Evolutionary conservation across 2,113 vertebrate genomes (phyloP).

Genomic region (Python bivittatus): DNA sequence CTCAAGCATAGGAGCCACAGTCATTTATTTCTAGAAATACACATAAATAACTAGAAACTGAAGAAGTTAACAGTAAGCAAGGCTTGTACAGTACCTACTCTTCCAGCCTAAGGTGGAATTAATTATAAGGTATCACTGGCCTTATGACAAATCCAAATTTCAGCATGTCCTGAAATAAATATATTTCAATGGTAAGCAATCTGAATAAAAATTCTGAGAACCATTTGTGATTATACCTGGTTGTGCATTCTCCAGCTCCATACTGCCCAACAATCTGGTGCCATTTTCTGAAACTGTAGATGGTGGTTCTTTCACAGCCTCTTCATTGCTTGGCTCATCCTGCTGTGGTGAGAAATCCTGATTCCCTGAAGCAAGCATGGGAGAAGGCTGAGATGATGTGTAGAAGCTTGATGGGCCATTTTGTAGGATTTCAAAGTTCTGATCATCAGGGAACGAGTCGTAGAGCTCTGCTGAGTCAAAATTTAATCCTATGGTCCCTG

Average conservation of each 20-base stretch:
- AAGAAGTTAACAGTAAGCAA: neutral
- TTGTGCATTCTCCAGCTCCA: slow-evolving; percentile 73
- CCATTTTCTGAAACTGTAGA: slow-evolving; percentile 61
- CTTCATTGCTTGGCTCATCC: slow-evolving; percentile 48
- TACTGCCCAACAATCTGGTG: slow-evolving; percentile 72
- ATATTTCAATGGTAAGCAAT: neutral
- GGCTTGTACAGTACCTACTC: neutral
- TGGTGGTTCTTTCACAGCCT: slow-evolving; percentile 56
- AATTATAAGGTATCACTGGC: neutral
- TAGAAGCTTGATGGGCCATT: slow-evolving; percentile 74
- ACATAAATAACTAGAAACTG: neutral
- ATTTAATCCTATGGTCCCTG: slow-evolving; percentile 77
- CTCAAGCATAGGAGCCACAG: neutral
- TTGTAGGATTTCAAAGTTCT: slow-evolving; percentile 76
- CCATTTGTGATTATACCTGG: slow-evolving; percentile 61
- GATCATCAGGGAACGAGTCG: slow-evolving; percentile 77
- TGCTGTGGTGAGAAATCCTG: slow-evolving; percentile 64
- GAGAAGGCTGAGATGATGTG: slow-evolving; percentile 67
- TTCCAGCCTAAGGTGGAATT: neutral
- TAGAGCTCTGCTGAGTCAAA: slow-evolving; percentile 82
- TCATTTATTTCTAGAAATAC: neutral
- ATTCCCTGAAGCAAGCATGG: slow-evolving; percentile 66
- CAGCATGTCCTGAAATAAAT: neutral
- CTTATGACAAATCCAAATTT: neutral
- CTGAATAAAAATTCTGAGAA: neutral